Evolutionary conservation across 2,888 invertebrate species (phyloP).

Genomic region (Drosophila conformis): DNA sequence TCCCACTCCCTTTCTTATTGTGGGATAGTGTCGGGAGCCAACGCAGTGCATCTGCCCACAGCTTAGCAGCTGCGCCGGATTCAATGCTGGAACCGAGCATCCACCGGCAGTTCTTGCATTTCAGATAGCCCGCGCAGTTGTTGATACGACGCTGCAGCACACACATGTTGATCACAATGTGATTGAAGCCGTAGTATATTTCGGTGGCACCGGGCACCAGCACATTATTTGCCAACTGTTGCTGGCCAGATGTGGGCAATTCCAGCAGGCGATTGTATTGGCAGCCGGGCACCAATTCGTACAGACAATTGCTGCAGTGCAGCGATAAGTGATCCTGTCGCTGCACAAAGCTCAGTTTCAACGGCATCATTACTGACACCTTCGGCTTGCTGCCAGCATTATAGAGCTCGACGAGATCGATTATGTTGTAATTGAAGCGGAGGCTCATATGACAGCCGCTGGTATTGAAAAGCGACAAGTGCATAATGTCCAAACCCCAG

Average conservation of each 20-base stretch:
- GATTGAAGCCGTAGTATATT: slow-evolving; percentile 82
- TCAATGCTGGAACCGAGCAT: slow-evolving; percentile 73
- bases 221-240: slow-evolving; percentile 2
- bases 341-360: slow-evolving; percentile 54
- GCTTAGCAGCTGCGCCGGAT: slow-evolving; percentile 69
- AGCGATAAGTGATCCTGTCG: slow-evolving; percentile 39
- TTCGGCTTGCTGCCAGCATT: slow-evolving; percentile 10
- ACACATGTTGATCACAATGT: slow-evolving; percentile 66
- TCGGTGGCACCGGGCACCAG: slow-evolving; percentile 71
- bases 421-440: slow-evolving; percentile 72
- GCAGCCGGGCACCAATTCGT: slow-evolving; percentile 40
- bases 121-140: slow-evolving; percentile 62
- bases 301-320: slow-evolving; percentile 70
- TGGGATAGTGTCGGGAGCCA: slow-evolving; percentile 25
- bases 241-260: slow-evolving; percentile 61
- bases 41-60: slow-evolving; percentile 79
- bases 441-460: slow-evolving; percentile 75
- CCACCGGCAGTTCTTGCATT: slow-evolving; percentile 74
- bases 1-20: not conserved
- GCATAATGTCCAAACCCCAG: slow-evolving; percentile 72
- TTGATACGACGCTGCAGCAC: slow-evolving; percentile 35
- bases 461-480: slow-evolving; percentile 70
- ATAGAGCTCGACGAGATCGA: slow-evolving; percentile 46
- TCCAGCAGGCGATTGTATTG: slow-evolving; percentile 74
- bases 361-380: slow-evolving; percentile 18